These are phyloP conservation scores for Trichopoda pennipes DNA, from an alignment of 2,888 invertebrate genomes.

Conservation along the genomic window DNA sequence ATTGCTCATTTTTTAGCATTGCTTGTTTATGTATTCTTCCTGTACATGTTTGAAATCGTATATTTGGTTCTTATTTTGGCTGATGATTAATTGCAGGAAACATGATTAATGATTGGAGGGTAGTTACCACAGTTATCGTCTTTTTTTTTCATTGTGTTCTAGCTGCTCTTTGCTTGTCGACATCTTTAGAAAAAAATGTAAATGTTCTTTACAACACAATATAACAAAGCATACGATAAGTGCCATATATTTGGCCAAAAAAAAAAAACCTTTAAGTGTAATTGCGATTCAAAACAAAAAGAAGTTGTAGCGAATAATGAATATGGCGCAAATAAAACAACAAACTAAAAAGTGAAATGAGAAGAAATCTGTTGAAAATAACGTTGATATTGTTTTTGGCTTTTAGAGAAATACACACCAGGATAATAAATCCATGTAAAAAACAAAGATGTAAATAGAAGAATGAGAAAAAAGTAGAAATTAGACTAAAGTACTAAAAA, in stretches of 20 bases:
- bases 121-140: conserved; percentile 57
- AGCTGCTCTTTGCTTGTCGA: conserved; percentile 15
- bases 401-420: conserved; percentile 22
- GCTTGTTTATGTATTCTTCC: conserved; percentile 27
- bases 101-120: conserved; percentile 78
- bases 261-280: not conserved
- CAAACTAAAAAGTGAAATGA: not conserved
- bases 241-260: conserved; percentile 51
- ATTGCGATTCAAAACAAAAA: not conserved
- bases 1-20: not conserved
- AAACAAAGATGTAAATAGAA: not conserved
- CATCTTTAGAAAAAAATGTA: conserved; percentile 23
- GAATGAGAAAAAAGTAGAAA: not conserved
- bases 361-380: conserved; percentile 34
- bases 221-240: conserved; percentile 50
- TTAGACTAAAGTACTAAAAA: conserved; percentile 15
- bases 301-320: not conserved
- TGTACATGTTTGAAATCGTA: conserved; percentile 43
- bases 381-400: conserved; percentile 20
- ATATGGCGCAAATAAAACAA: too few species aligned
- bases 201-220: conserved; percentile 11
- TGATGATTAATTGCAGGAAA: conserved; percentile 79
- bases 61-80: conserved; percentile 65
- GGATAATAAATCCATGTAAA: conserved; percentile 27
- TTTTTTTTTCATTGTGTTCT: conserved; percentile 8